phyloP scores from a whole-genome alignment of 2,888 invertebrate species.

The Euplagia quadripunctaria region DNA sequence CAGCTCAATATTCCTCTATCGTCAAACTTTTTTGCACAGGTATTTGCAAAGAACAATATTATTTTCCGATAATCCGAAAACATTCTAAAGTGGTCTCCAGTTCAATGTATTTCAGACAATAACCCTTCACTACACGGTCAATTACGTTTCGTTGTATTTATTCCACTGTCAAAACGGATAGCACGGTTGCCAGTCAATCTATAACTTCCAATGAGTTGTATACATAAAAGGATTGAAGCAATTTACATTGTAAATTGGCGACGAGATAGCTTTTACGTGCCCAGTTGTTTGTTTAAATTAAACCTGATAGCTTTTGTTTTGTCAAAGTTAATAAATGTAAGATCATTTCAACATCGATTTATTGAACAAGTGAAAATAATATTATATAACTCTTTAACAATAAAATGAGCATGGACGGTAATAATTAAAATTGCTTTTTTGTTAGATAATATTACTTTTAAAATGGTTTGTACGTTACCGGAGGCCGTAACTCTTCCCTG shows the following conservation, averaged over 20 bases:
- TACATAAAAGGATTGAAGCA: constrained; percentile 21
- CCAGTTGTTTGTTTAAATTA: constrained; percentile 23
- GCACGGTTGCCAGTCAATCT: constrained; percentile 16
- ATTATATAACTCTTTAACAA: background rate
- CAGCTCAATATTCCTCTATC: too few relatives aligned
- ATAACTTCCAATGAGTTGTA: constrained; percentile 16
- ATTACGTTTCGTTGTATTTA: constrained; percentile 17
- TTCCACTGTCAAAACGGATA: constrained; percentile 15
- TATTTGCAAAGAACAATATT: background rate
- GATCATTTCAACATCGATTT: background rate
- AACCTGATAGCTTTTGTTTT: constrained; percentile 16
- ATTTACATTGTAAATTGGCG: constrained; percentile 24
- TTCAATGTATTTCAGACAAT: background rate
- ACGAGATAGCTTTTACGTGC: constrained; percentile 15
- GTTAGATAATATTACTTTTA: background rate
- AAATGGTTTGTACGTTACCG: too few relatives aligned
- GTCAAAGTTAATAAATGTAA: constrained; percentile 1
- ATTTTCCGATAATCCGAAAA: background rate
- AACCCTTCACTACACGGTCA: constrained; percentile 13
- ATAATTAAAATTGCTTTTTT: background rate
- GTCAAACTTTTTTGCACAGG: too few relatives aligned
- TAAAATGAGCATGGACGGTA: background rate
- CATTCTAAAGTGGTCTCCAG: background rate
- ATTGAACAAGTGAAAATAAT: background rate
- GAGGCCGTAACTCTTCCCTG: too few relatives aligned